Evolutionary conservation across 2,113 vertebrate genomes (phyloP).

Genomic region (Fukomys damarensis): DNA sequence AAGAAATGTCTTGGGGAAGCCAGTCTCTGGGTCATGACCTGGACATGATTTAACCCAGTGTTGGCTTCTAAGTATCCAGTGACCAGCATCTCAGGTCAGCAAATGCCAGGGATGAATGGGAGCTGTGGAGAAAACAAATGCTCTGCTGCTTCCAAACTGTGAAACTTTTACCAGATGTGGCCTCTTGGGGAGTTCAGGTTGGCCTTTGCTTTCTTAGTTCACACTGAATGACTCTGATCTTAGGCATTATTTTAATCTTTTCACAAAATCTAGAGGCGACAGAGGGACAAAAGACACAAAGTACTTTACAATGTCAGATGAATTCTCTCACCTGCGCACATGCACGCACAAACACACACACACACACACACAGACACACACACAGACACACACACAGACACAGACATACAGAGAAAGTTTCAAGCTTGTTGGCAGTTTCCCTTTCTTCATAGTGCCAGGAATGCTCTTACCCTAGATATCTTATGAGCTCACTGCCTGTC

Average conservation of each 20-base stretch:
- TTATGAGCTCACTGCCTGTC: neutral
- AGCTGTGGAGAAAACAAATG: accelerated
- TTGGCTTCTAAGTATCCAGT: neutral
- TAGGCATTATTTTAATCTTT: slow-evolving; percentile 23
- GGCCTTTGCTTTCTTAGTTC: neutral
- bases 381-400: no score
- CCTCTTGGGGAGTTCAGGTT: neutral
- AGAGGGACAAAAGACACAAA: slow-evolving; percentile 4
- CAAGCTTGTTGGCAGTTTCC: neutral
- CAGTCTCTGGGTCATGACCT: neutral
- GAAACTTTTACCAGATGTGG: neutral
- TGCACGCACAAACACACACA: no score
- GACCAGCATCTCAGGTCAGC: neutral
- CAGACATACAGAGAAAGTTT: neutral
- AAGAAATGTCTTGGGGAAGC: neutral
- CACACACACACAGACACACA: neutral
- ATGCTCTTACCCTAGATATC: neutral
- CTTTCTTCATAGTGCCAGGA: neutral
- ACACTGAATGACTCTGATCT: neutral
- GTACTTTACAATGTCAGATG: neutral
- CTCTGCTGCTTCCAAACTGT: neutral
- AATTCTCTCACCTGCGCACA: neutral
- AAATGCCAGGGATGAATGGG: neutral
- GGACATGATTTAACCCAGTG: neutral
- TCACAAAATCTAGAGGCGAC: slow-evolving; percentile 35